Conservation (phyloP, 1,140 invertebrate genomes). For the Artemia franciscana region DNA sequence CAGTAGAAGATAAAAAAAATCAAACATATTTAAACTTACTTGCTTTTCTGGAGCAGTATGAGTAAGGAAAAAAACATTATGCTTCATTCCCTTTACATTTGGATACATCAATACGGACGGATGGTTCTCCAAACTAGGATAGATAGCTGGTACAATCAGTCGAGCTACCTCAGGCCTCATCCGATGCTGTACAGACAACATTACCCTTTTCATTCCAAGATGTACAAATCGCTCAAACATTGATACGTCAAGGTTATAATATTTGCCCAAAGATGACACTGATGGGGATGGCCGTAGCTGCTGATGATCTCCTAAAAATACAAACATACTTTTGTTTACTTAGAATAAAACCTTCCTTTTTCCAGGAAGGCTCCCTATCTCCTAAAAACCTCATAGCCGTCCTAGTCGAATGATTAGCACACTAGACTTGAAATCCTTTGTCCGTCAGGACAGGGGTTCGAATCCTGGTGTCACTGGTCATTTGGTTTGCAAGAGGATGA, state of each 20-base stretch:
- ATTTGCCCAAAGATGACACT: slow-evolving; percentile 11
- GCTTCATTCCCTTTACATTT: background rate
- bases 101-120: background rate
- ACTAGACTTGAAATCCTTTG: no score
- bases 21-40: background rate
- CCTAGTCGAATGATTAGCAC: no score
- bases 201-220: slow-evolving; percentile 9
- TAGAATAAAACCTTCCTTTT: no score
- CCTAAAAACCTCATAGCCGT: no score
- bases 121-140: slow-evolving; percentile 3
- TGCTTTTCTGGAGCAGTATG: background rate
- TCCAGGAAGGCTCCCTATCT: no score
- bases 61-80: slow-evolving; percentile 2
- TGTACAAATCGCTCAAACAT: slow-evolving; percentile 17
- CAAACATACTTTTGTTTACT: no score
- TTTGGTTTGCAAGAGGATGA: no score
- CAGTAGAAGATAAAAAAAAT: background rate
- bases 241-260: slow-evolving; percentile 16
- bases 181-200: slow-evolving; percentile 8
- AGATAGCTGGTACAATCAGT: slow-evolving; percentile 9
- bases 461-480: no score
- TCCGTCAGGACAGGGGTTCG: no score
- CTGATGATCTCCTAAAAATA: slow-evolving; percentile 19
- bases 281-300: slow-evolving; percentile 15
- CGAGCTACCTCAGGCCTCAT: slow-evolving; percentile 15